Percentiles rank a stretch among this genome's conserved stretches.
Conservation (phyloP, 2,888 invertebrate species). For the Leuctra nigra region DNA sequence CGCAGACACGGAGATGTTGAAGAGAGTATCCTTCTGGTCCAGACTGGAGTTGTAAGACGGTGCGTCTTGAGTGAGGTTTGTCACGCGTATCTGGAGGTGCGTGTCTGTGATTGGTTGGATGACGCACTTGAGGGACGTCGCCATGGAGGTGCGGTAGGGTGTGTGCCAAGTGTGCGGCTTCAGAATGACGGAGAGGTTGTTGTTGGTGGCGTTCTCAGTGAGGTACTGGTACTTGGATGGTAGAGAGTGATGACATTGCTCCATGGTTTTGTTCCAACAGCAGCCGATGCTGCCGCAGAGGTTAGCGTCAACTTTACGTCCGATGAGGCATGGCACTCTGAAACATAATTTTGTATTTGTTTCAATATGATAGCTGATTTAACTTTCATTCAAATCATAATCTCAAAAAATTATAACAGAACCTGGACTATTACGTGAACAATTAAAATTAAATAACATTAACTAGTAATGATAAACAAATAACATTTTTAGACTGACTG, state of each 20-base stretch:
- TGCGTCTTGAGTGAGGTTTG: background rate
- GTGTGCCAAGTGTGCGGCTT: constrained; percentile 27
- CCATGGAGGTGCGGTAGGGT: constrained; percentile 37
- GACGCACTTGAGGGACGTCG: constrained; percentile 19
- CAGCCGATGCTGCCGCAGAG: constrained; percentile 45
- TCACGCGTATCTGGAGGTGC: constrained; percentile 26
- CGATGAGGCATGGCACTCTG: constrained; percentile 1
- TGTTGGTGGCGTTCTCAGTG: constrained; percentile 32
- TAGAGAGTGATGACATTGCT: constrained; percentile 47
- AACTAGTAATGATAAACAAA: no score
- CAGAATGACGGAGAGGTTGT: constrained; percentile 19
- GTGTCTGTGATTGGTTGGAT: constrained; percentile 22
- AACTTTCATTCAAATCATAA: no score
- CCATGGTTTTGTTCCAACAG: constrained; percentile 44
- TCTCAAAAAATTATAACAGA: no score
- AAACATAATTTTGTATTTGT: no score
- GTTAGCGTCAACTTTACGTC: no score
- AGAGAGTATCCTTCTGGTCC: constrained; percentile 2
- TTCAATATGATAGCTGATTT: no score
- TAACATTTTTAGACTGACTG: no score
- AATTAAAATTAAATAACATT: no score
- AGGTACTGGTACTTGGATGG: constrained; percentile 49
- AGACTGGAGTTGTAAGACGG: background rate
- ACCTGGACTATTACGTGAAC: no score
- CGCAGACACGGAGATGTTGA: constrained; percentile 17